phyloP scores from a whole-genome alignment of 2,113 vertebrate genomes.

The Melospiza melodia region DNA sequence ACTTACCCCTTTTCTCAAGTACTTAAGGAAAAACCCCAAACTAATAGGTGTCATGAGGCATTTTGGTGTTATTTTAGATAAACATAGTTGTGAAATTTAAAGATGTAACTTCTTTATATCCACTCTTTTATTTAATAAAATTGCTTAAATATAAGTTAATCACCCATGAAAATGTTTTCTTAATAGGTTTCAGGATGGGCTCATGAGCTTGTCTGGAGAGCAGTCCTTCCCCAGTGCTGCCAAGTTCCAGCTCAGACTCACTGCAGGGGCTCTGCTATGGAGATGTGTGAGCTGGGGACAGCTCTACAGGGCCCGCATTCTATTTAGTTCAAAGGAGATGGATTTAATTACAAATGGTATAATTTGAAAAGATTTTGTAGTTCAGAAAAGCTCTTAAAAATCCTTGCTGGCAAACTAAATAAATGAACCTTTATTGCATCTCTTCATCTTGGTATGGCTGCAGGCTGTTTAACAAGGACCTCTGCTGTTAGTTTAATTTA shows the following conservation, averaged over 20 bases:
- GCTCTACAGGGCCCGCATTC: neutral
- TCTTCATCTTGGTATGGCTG: neutral
- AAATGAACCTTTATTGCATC: neutral
- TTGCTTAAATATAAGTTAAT: neutral
- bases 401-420: neutral
- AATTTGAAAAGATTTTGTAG: constrained; percentile 24
- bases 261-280: neutral
- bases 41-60: accelerated
- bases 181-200: neutral
- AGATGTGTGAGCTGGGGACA: neutral
- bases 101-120: neutral
- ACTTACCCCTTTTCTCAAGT: neutral
- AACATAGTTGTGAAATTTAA: neutral
- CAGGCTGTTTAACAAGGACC: constrained; percentile 68
- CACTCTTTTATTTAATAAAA: neutral
- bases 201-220: neutral
- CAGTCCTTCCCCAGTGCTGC: neutral
- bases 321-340: neutral
- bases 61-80: neutral
- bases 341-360: neutral
- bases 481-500: constrained; percentile 74
- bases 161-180: neutral
- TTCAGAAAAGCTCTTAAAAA: constrained; percentile 22
- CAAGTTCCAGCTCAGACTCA: neutral
- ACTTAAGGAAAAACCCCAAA: neutral